A percentile compares a stretch with the other conserved stretches of the same genome.
Evolutionary conservation across 2,797 vertebrate genomes (phyloP).

Genomic region (Manis javanica): DNA sequence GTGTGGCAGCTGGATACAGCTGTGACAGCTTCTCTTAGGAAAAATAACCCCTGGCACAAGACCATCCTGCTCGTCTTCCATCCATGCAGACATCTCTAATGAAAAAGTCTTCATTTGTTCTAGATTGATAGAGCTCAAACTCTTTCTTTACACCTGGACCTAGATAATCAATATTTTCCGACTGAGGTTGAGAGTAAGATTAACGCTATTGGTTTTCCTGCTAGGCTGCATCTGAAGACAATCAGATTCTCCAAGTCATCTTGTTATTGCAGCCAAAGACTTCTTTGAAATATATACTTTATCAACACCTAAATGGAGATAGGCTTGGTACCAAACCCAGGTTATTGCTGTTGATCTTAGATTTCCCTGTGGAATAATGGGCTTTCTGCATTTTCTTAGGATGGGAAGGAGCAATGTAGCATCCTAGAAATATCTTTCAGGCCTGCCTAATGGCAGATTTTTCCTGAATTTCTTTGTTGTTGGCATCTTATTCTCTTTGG

Average conservation of each 20-base stretch:
- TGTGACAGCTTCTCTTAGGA: neutral
- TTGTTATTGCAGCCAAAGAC: neutral
- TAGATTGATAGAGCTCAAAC: neutral
- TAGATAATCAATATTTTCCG: neutral
- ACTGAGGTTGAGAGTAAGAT: neutral
- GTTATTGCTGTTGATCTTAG: neutral
- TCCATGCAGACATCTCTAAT: neutral
- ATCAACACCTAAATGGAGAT: neutral
- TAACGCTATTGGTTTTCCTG: neutral
- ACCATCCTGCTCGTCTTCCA: neutral
- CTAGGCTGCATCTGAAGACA: neutral
- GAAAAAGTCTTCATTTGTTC: neutral
- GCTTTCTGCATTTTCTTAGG: neutral
- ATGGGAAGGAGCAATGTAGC: neutral
- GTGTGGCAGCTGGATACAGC: neutral
- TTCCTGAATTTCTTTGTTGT: neutral
- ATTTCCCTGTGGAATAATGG: neutral
- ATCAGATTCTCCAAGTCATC: neutral
- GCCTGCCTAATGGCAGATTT: neutral
- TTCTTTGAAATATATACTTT: constrained; percentile 6
- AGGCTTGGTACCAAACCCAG: neutral
- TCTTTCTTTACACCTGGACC: neutral
- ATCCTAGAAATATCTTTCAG: neutral
- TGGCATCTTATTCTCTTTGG: neutral
- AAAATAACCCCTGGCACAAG: neutral